These are phyloP conservation scores for Myxocyprinus asiaticus DNA, from an alignment of 2,113 vertebrate genomes.

Conservation along the genomic window DNA sequence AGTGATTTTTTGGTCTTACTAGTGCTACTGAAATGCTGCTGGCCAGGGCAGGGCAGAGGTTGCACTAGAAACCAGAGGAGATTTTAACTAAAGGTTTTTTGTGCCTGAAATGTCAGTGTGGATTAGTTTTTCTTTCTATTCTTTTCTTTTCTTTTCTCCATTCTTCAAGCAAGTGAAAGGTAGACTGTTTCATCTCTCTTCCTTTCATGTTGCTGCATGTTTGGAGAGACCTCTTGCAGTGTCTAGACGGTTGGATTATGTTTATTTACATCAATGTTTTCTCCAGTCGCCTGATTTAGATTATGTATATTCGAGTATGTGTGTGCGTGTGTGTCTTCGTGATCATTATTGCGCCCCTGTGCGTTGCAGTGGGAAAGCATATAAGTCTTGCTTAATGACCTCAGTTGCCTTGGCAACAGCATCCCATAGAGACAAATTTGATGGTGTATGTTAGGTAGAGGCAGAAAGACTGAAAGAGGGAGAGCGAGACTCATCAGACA, in stretches of 20 bases:
- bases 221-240: conserved; percentile 23
- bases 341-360: conserved; percentile 45
- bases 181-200: conserved; percentile 6
- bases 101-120: conserved; percentile 25
- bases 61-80: background rate
- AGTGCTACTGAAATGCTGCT: background rate
- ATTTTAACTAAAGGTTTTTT: conserved; percentile 4
- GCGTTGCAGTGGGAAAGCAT: conserved; percentile 61
- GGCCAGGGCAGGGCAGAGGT: background rate
- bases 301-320: background rate
- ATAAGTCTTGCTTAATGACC: conserved; percentile 76
- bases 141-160: no score
- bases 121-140: background rate
- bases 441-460: conserved; percentile 56
- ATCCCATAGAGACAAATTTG: conserved; percentile 66
- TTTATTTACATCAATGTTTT: conserved; percentile 33
- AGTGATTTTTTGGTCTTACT: background rate
- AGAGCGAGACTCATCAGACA: conserved; percentile 36
- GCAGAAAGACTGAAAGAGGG: background rate
- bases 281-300: conserved; percentile 25
- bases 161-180: background rate
- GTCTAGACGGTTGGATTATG: conserved; percentile 14
- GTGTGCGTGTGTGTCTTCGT: conserved; percentile 26
- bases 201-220: conserved; percentile 17
- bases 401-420: conserved; percentile 76